Evolutionary conservation across 2,113 vertebrate species (phyloP).

Genomic region (Pollachius pollachius): DNA sequence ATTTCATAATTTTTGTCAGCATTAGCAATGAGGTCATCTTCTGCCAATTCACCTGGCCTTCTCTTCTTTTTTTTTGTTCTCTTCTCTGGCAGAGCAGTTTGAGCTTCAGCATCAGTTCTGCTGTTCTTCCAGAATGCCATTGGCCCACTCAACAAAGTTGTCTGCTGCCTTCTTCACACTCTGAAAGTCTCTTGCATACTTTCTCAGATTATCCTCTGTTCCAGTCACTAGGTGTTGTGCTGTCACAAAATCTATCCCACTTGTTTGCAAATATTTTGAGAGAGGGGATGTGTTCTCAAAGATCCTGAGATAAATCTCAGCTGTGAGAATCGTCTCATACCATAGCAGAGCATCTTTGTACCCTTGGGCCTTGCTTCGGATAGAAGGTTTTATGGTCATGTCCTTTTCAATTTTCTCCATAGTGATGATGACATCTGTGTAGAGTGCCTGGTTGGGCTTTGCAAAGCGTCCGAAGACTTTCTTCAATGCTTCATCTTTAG

Average conservation of each 20-base stretch:
- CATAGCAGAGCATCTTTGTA: too few relatives aligned
- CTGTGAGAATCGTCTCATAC: too few relatives aligned
- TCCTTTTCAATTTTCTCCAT: conserved; percentile 19
- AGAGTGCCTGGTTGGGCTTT: conserved; percentile 11
- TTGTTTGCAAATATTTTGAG: too few relatives aligned
- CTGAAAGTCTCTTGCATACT: conserved; percentile 18
- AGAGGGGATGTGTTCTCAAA: too few relatives aligned
- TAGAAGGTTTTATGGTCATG: conserved; percentile 6
- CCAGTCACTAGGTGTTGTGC: conserved; percentile 8
- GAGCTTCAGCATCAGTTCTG: conserved; percentile 4
- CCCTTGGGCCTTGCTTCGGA: too few relatives aligned
- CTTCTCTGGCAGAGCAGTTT: conserved; percentile 9
- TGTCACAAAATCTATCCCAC: conserved; percentile 3
- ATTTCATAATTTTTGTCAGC: background rate
- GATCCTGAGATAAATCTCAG: too few relatives aligned
- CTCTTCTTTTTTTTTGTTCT: conserved; percentile 20
- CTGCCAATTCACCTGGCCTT: conserved; percentile 21
- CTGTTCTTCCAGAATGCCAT: conserved; percentile 23
- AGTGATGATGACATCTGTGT: conserved; percentile 15
- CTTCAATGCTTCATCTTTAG: conserved; percentile 19
- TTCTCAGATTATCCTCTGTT: conserved; percentile 23
- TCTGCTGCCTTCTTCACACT: conserved; percentile 22
- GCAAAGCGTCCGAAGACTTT: conserved; percentile 23
- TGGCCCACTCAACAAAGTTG: conserved; percentile 23
- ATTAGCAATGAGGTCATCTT: conserved; percentile 13